phyloP scores from a whole-genome alignment of 30 jellyfish, hydroid and myxozoan genomes.

The Cassiopea andromeda region DNA sequence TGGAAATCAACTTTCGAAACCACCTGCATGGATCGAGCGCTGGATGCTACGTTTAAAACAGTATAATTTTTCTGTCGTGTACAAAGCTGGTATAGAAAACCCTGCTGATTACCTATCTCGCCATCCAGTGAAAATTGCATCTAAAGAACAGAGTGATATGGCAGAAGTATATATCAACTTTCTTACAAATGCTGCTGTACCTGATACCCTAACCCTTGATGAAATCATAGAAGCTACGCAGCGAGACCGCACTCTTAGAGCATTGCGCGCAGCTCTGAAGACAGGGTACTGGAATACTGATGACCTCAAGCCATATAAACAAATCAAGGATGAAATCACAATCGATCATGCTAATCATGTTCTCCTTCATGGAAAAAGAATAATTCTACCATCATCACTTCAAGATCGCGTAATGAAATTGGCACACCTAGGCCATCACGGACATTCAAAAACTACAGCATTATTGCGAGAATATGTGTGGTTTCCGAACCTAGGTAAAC shows the following conservation, averaged over 20 bases:
- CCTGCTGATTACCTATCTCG: slow-evolving; percentile 49
- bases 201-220: background rate
- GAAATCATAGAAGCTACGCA: background rate
- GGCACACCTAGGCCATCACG: slow-evolving; percentile 70
- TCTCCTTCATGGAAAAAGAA: slow-evolving; percentile 31
- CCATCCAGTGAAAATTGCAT: slow-evolving; percentile 11
- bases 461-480: background rate
- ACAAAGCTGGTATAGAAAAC: slow-evolving; percentile 26
- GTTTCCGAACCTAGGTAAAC: slow-evolving; percentile 36
- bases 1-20: slow-evolving; percentile 29
- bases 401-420: slow-evolving; percentile 18
- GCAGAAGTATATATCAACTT: background rate
- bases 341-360: slow-evolving; percentile 9
- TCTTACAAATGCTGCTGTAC: background rate
- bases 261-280: background rate
- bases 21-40: slow-evolving; percentile 34
- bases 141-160: background rate
- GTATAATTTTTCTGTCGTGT: slow-evolving; percentile 26
- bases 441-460: slow-evolving; percentile 48
- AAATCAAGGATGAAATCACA: slow-evolving; percentile 31
- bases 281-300: background rate
- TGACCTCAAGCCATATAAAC: background rate
- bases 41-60: slow-evolving; percentile 46
- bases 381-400: slow-evolving; percentile 30
- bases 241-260: background rate